These are phyloP conservation scores for Shargacucullia verbasci DNA, from an alignment of 2,888 invertebrate genomes.

Conservation along the genomic window DNA sequence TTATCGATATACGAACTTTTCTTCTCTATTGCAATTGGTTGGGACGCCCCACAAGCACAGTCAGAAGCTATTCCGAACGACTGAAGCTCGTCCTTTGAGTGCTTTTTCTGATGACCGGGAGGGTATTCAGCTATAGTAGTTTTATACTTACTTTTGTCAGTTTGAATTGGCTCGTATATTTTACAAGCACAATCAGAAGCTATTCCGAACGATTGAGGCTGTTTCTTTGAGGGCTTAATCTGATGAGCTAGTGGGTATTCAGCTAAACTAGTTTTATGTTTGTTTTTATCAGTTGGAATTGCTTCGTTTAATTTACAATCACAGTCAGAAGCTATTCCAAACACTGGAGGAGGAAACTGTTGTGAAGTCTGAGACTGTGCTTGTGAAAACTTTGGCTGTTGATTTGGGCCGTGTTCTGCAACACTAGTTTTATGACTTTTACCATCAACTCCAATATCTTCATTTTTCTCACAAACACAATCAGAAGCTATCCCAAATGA, in stretches of 20 bases:
- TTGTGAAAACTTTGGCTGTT: not conserved
- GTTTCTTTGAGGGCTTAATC: not conserved
- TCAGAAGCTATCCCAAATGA: not conserved
- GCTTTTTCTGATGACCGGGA: not conserved
- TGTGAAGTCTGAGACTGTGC: not conserved
- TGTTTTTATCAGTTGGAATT: too few species aligned
- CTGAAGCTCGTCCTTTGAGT: not conserved
- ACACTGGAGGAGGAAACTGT: not conserved
- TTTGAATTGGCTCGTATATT: not conserved
- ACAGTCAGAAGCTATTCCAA: not conserved
- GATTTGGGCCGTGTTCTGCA: not conserved
- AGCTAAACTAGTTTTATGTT: too few species aligned
- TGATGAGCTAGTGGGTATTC: not conserved
- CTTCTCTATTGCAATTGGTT: not conserved
- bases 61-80: not conserved
- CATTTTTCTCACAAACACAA: slow-evolving; percentile 1
- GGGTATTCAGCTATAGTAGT: too few species aligned
- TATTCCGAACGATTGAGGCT: not conserved
- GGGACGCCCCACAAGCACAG: not conserved
- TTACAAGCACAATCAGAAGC: not conserved
- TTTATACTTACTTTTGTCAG: too few species aligned
- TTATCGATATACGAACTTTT: not conserved
- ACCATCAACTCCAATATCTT: not conserved
- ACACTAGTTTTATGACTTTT: slow-evolving; percentile 1
- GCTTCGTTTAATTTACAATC: not conserved